Evolutionary conservation across 2,113 vertebrate genomes (phyloP), one percentile per base, ranked within the genome.

Genomic region (Hystrix brachyura): DNA sequence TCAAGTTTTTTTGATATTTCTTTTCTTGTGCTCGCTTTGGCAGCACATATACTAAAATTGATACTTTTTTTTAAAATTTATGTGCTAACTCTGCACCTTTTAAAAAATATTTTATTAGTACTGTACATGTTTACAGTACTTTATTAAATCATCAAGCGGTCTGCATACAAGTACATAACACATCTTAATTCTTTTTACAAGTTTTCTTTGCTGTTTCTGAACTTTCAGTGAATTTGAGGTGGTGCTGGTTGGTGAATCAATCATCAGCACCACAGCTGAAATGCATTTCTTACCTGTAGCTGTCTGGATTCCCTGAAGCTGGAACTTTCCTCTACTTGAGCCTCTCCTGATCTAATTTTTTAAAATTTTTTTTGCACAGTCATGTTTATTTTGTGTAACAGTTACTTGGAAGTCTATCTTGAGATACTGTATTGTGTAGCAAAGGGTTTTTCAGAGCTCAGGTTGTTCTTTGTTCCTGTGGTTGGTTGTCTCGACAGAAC

Each of bases 301-400:
- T 83, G 71, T 88, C 64, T 57, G 84, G 67, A 38, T 86, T 95
- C 90, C 53, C 17, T 64, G 1, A 81, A 76, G 53, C 29, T 57
- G 32, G 21, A 80, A 76, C 51, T 96, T 87, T 67, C 17, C 53
- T 72, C 51, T 91, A 34, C 57, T n/a, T 46, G 72, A 55, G 19
- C 32, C 14, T 82, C 53, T 53, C 34, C 38, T 84, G 65, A 53
- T 57, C 25, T 34, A 48, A 0, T 79, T 67, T 87, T 51, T 43
- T 43, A 38, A 38, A 38, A 38, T 62, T 23, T 19, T 60, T 86
- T 46, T 76, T 78, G 32, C 60, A 27, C n/a, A 83, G 0, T 71
- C 60, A 46, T 74, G 34, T 87, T 90, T 96, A 82, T 91, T 80
- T 72, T 34, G 67, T 51, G 84, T 65, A 53, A 46, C 48, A 78